Evolutionary conservation across 2,888 invertebrate species (phyloP), one percentile per base, ranked within the genome.

Genomic region (Drosophila multiciliata): DNA sequence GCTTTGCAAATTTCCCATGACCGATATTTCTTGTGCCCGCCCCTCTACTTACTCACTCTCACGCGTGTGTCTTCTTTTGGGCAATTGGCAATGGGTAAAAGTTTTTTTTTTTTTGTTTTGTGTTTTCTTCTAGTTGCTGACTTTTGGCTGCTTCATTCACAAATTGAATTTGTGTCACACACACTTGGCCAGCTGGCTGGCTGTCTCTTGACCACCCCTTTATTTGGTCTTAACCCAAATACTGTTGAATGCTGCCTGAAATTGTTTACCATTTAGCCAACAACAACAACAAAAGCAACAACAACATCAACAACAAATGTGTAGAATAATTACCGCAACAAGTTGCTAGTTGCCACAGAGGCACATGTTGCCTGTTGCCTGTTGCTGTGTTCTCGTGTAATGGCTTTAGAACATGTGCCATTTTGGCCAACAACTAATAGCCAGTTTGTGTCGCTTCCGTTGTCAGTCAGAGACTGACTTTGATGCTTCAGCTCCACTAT

Each of bases 211-310:
- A 73, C 89, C 86, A 88, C 86, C 88, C 87, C 87, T 87, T 89
- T 87, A 90, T 87, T 87, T 87, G 87, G 87, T 88, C 88, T 88
- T 87, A 87, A 87, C 87, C 90, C 83, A 87, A 87, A 87, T 87
- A 87, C 88, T 89, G 65, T 63, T 64, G 70, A 68, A 63, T 67
- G 78, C 73, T 66, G 75, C 60, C 59, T 69, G 76, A 83, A 86
- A 86, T 89, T 87, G 89, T 84, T 89, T 82, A 82, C 89, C 87
- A 86, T 87, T 89, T 84, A 89, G 72, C 66, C n/a, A 71, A 38
- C 54, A 60, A 36, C 61, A 45, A 45, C 75, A 62, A 23, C 60
- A 49, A 12, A 71, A 62, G 38, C 73, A 66, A 36, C 68, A 75
- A 42, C 68, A 75, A 53, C 75, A 64, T 60, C 78, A 75, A 79